Base-by-base conservation (phyloP, 2,113 vertebrate genomes). In the Ctenomys sociabilis region DNA sequence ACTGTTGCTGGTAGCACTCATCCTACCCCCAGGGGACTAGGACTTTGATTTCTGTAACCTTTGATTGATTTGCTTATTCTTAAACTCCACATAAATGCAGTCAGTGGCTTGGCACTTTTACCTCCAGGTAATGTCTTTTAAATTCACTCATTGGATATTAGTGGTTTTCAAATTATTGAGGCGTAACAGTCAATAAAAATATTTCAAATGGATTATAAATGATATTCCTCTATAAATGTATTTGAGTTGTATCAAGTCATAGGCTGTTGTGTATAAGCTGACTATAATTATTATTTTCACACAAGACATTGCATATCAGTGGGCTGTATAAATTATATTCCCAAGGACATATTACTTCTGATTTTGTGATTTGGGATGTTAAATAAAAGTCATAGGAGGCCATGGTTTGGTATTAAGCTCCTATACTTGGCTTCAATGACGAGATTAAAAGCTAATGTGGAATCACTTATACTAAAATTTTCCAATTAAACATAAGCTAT, bases 1-100 rank as follows among this genome's bases (percentile, higher is more conserved):
- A 16, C 83, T 3, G 2, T 17, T 10, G 26, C 4, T 2, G 24
- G 16, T 21, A 17, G 7, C 13, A 19, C 19, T 5, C 28, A 17
- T 24, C 57, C 43, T 1, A 5, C 22, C 72, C 72, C 14, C 1
- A 37, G 1, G 2, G 28, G 22, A 84, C n/a, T 68, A 59, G 12
- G 3, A 37, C 26, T n/a, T 70, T 52, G 40, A 37, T 59, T 86
- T 63, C 93, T 43, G 0, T 14, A 59, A 21, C 40, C 57, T 40
- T 2, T 19, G 32, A 9, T 52, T 73, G 37, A 24, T 72, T 52
- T 49, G 26, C 43, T 22, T 72, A 2, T 37, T 40, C 54, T 87
- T 40, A 54, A 86, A 35, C 13, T 61, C 63, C 30, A 52, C 24
- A 68, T 24, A 66, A 85, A 26, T 49, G 14, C 24, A 85, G 82